Base-by-base conservation (phyloP, 1,140 invertebrate genomes). In the Hylaeus volcanicus region DNA sequence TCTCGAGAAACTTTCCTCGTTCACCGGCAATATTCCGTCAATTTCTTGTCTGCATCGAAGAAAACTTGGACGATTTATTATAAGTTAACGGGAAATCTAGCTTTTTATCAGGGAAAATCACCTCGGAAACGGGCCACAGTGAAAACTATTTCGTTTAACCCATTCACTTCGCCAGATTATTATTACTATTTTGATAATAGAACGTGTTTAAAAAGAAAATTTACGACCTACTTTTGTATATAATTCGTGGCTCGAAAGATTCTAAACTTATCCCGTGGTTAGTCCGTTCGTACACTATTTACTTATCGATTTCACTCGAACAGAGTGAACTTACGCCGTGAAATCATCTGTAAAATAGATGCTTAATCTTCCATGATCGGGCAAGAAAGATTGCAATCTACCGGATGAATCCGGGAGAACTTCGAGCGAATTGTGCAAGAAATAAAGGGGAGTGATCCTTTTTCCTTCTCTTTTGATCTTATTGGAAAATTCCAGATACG, bases 311-410 rank as follows among this genome's bases (percentile, higher is more conserved):
- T 75, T 56, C 56, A 80, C 61, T 58, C 41, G 64, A 76, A 51
- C 53, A 11, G 15, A 72, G 39, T 60, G 76, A 79, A 79, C 69
- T 79, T 37, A 15, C 48, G 39, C 5, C 39, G 76, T 72, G 69
- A 72, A 79, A 81, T 85, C 82, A 72, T 39, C 72, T 64, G 77
- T 64, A 81, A 85, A 84, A 81, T 81, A 56, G 70, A 64, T 37
- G 70, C 39, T 74, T 73, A 65, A 79, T 63, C 65, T 6, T 37
- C 60, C 53, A 51, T 66, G 72, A 68, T 80, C 68, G 83, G 71
- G 14, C 51, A 72, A 76, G 61, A 55, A 74, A 75, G 51, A 26
- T 61, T 41, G 68, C 65, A 76, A 83, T 83, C 74, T 48, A 37
- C 12, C 56, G 43, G 68, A 53, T 71, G 11, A 78, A 63, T 12